Base-by-base conservation (phyloP, 1,140 invertebrate species). In the Akabosia matsudoensis region DNA sequence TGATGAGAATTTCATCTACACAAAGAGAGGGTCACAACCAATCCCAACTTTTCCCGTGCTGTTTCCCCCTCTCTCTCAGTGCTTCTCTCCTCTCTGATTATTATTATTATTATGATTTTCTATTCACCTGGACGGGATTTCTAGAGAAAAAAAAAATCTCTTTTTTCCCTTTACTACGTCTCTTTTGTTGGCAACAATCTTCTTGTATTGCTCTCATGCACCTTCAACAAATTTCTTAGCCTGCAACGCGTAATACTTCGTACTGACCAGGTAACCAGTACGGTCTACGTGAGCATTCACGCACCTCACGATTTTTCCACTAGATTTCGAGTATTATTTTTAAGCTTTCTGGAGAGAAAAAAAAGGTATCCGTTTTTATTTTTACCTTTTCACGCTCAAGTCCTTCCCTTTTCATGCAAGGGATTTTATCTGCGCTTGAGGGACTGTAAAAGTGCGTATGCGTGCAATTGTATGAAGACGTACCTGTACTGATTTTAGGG, bases 351-450 rank as follows among this genome's bases (percentile, higher is more conserved):
- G 61, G 61, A 67, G 54, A 22, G n/a, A n/a, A n/a, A n/a, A n/a
- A n/a, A 67, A 67, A 67, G 30, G 61, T 67, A 30, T 67, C 24
- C 54, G 61, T 30, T 67, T n/a, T 67, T 67, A 67, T 67, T 67
- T 67, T 67, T 67, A 67, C 31, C 31, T 61, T 10, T 67, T 67
- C 61, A 67, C 24, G 61, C 24, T 30, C 24, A 67, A 30, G 61
- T 67, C 61, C 61, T 24, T 67, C 61, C 61, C 61, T 30, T 67
- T 67, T 30, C 61, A 67, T 30, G 24, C 24, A n/a, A 61, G n/a
- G 24, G 54, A 22, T 61, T n/a, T 61, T 24, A 24, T 24, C 61
- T 2, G 3, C n/a, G 61, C 61, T 67, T 14, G 30, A 31, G 24
- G 22, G 26, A 67, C 10, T n/a, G n/a, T n/a, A n/a, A n/a, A n/a